Evolutionary conservation across 2,113 vertebrate species (phyloP).

Genomic region (Lepisosteus osseus): DNA sequence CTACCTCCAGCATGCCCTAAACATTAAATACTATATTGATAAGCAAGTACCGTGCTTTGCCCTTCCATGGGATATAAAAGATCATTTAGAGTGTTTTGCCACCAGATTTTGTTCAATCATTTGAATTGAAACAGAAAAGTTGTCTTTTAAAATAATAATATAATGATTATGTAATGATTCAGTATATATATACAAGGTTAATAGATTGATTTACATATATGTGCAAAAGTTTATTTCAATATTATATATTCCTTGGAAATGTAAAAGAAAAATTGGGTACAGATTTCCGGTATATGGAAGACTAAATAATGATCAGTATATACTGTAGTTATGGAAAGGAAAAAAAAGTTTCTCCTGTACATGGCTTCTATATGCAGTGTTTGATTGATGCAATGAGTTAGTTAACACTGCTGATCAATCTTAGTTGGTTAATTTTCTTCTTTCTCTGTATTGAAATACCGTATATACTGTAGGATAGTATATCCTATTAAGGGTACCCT

Average conservation of each 20-base stretch:
- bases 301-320: constrained; percentile 62
- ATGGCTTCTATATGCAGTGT: constrained; percentile 12
- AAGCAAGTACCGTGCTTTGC: constrained; percentile 74
- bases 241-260: constrained; percentile 62
- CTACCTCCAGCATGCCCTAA: constrained; percentile 78
- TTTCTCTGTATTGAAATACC: neutral
- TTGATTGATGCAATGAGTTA: neutral
- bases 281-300: constrained; percentile 72
- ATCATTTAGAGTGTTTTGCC: constrained; percentile 32
- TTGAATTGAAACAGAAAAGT: constrained; percentile 36
- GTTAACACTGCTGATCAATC: constrained; percentile 15
- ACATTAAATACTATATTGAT: constrained; percentile 71
- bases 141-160: constrained; percentile 51
- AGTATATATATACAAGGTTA: constrained; percentile 60
- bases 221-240: constrained; percentile 62
- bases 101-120: constrained; percentile 29
- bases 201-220: constrained; percentile 53
- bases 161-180: constrained; percentile 44
- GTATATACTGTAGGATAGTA: no score
- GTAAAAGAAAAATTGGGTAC: constrained; percentile 58
- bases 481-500: no score
- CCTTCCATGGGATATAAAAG: constrained; percentile 29
- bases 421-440: neutral
- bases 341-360: constrained; percentile 45
- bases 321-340: constrained; percentile 53